Percentiles rank a stretch among this genome's conserved stretches.
phyloP scores from a whole-genome alignment of 2,888 invertebrate genomes.

The Xestoiulus laeticollis region DNA sequence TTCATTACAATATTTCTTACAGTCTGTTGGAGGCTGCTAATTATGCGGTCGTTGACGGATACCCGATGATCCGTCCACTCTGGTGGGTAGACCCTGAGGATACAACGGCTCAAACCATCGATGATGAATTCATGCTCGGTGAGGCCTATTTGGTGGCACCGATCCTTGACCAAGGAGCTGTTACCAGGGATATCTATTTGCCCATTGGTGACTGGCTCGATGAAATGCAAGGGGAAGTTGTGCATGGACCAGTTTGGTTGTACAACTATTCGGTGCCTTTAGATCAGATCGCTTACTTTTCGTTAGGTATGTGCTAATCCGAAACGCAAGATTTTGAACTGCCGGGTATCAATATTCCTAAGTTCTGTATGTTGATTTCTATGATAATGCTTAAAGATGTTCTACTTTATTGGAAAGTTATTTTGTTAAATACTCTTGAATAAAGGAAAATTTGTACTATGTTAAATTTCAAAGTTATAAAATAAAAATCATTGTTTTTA shows the following conservation, averaged over 20 bases:
- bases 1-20: conserved; percentile 72
- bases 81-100: conserved; percentile 85
- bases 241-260: conserved; percentile 73
- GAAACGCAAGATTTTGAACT: not conserved
- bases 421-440: not conserved
- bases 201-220: conserved; percentile 77
- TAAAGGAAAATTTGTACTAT: no score
- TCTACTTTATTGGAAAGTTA: not conserved
- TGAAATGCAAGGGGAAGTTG: conserved; percentile 58
- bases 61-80: conserved; percentile 80
- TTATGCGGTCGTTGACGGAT: conserved; percentile 70
- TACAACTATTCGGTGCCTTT: conserved; percentile 74
- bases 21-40: conserved; percentile 70
- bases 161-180: conserved; percentile 72
- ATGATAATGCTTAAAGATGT: not conserved
- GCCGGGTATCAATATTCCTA: not conserved
- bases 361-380: not conserved
- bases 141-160: conserved; percentile 82
- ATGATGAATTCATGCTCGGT: conserved; percentile 78
- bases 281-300: conserved; percentile 75
- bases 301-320: not conserved
- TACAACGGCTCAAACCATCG: conserved; percentile 68
- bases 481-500: no score
- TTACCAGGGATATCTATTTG: conserved; percentile 76
- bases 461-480: no score